Evolutionary conservation across 2,888 invertebrate species (phyloP).

Genomic region (Hypena proboscidalis): DNA sequence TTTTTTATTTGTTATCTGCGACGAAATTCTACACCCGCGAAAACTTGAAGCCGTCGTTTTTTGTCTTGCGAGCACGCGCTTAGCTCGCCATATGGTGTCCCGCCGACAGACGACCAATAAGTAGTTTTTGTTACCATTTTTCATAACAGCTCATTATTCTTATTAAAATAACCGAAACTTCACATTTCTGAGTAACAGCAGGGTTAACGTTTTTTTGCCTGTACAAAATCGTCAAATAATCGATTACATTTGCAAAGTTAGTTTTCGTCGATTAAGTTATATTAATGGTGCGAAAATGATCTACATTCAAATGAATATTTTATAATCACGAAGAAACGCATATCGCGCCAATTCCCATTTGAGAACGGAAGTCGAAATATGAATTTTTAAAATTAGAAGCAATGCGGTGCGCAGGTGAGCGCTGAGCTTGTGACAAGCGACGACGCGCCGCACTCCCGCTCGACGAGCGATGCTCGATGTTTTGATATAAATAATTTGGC

Average conservation of each 20-base stretch:
- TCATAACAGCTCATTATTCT: slow-evolving; percentile 39
- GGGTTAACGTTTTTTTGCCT: background rate
- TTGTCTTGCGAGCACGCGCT: slow-evolving; percentile 74
- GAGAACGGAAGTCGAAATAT: slow-evolving; percentile 82
- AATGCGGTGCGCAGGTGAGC: slow-evolving; percentile 77
- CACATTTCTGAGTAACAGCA: background rate
- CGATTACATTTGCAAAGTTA: slow-evolving; percentile 4
- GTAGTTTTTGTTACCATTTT: slow-evolving; percentile 33
- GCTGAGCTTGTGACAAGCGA: slow-evolving; percentile 61
- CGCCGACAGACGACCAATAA: slow-evolving; percentile 52
- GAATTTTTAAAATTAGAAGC: slow-evolving; percentile 82
- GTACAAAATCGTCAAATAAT: too few relatives aligned
- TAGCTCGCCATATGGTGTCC: slow-evolving; percentile 73
- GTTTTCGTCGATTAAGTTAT: slow-evolving; percentile 27
- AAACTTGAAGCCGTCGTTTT: slow-evolving; percentile 57
- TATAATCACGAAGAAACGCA: slow-evolving; percentile 51
- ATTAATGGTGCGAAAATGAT: slow-evolving; percentile 26
- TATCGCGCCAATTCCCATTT: slow-evolving; percentile 79
- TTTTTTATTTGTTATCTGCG: slow-evolving; percentile 67
- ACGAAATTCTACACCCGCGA: slow-evolving; percentile 76
- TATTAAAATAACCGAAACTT: slow-evolving; percentile 26
- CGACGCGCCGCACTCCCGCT: slow-evolving; percentile 47
- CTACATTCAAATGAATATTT: slow-evolving; percentile 33
- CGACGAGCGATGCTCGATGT: slow-evolving; percentile 40
- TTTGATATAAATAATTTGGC: slow-evolving; percentile 59